Evolutionary conservation across 64 coral and sea anemone genomes (phyloP).

Genomic region (Pocillopora verrucosa): DNA sequence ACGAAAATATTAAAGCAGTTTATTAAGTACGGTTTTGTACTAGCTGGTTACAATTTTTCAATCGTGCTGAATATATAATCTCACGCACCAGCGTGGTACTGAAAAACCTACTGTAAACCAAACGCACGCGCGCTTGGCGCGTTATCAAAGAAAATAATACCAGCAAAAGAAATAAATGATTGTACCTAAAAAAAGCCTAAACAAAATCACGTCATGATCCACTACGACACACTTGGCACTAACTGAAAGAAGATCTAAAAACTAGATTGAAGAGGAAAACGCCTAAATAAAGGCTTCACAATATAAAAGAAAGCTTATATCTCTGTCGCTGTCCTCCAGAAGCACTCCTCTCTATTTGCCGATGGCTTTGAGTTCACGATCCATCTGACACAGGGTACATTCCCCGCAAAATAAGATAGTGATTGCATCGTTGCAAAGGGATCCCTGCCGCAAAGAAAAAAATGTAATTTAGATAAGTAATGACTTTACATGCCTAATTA

Average conservation of each 20-base stretch:
- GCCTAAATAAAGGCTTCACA: neutral
- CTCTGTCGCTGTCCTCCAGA: neutral
- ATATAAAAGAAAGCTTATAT: neutral
- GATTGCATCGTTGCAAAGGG: slow-evolving; percentile 56
- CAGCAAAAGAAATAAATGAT: too few species aligned
- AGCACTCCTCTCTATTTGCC: slow-evolving; percentile 34
- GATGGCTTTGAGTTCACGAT: slow-evolving; percentile 39
- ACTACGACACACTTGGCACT: neutral
- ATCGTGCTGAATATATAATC: neutral
- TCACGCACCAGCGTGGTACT: neutral
- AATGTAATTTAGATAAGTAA: neutral
- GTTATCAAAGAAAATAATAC: too few species aligned
- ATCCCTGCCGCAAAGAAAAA: slow-evolving; percentile 20
- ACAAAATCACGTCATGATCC: neutral
- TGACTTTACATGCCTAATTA: neutral
- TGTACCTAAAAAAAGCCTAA: too few species aligned
- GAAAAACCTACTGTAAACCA: neutral
- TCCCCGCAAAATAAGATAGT: neutral
- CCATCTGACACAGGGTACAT: slow-evolving; percentile 63
- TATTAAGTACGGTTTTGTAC: neutral
- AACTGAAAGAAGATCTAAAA: neutral
- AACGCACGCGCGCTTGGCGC: neutral
- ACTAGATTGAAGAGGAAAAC: neutral
- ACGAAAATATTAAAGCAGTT: neutral
- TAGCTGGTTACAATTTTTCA: neutral